Conservation (phyloP, 2,888 invertebrate genomes). For the Timema podura region DNA sequence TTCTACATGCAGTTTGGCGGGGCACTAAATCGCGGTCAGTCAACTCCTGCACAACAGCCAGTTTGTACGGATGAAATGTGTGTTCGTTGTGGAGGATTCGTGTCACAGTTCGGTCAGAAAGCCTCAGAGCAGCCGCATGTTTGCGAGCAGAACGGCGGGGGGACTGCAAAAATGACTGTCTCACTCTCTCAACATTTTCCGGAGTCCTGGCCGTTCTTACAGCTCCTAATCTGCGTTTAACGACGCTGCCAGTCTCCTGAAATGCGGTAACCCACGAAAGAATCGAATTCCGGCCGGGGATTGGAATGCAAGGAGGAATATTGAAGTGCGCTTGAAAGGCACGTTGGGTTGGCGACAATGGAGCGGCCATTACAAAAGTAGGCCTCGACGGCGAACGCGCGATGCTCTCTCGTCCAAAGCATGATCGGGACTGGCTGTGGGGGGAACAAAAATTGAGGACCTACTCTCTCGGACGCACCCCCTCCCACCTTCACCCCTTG, state of each 20-base stretch:
- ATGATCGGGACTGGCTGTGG: background rate
- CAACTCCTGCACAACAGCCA: background rate
- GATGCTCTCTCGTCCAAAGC: background rate
- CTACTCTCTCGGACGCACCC: no score
- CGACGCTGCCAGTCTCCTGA: background rate
- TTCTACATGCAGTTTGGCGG: background rate
- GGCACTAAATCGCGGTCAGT: background rate
- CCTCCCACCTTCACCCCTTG: no score
- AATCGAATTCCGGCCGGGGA: background rate
- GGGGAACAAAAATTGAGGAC: no score
- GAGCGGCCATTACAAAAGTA: background rate
- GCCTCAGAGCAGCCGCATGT: background rate
- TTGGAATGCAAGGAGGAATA: background rate
- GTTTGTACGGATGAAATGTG: background rate
- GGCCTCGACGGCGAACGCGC: background rate
- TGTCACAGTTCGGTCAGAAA: slow-evolving; percentile 43
- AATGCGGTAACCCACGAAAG: background rate
- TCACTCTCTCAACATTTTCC: slow-evolving; percentile 12
- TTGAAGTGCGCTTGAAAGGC: background rate
- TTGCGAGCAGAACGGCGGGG: slow-evolving; percentile 8
- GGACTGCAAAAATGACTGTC: background rate
- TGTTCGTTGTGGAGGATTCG: background rate
- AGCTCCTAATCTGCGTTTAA: background rate
- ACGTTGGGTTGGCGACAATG: background rate
- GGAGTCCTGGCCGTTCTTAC: background rate